Conservation (phyloP, 2,888 invertebrate species). For the Fabriciana adippe region DNA sequence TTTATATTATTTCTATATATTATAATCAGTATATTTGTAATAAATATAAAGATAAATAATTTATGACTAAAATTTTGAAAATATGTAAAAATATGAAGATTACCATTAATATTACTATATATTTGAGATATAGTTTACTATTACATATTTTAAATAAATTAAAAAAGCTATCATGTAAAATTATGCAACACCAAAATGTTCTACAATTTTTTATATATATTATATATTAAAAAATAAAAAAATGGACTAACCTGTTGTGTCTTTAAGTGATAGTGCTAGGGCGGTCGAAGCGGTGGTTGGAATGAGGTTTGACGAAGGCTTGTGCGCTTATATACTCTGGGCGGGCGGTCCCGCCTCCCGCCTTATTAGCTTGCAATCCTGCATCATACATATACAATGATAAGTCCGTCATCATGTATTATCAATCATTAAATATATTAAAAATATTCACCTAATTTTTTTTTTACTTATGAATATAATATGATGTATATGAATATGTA, state of each 20-base stretch:
- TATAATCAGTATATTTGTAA: too few relatives aligned
- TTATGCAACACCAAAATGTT: constrained; percentile 8
- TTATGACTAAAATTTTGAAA: too few relatives aligned
- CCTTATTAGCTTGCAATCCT: constrained; percentile 40
- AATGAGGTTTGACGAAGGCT: constrained; percentile 59
- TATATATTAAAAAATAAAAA: constrained; percentile 27
- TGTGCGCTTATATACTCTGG: constrained; percentile 64
- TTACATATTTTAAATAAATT: too few relatives aligned
- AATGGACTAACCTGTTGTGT: constrained; percentile 49
- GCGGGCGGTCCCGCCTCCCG: constrained; percentile 50
- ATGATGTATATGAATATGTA: too few relatives aligned
- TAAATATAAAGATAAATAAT: too few relatives aligned
- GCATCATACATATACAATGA: constrained; percentile 34
- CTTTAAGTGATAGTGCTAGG: constrained; percentile 44
- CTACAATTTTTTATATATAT: neutral
- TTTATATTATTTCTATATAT: too few relatives aligned
- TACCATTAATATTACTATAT: too few relatives aligned
- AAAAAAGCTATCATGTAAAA: neutral
- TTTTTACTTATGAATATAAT: too few relatives aligned
- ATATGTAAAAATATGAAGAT: too few relatives aligned
- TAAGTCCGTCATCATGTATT: constrained; percentile 32
- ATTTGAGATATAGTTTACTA: too few relatives aligned
- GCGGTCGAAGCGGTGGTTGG: constrained; percentile 54
- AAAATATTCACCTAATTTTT: neutral
- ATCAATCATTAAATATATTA: constrained; percentile 1